Evolutionary conservation across 2,113 vertebrate species (phyloP), one percentile per base, ranked within the genome.

Genomic region (Galeopterus variegatus): DNA sequence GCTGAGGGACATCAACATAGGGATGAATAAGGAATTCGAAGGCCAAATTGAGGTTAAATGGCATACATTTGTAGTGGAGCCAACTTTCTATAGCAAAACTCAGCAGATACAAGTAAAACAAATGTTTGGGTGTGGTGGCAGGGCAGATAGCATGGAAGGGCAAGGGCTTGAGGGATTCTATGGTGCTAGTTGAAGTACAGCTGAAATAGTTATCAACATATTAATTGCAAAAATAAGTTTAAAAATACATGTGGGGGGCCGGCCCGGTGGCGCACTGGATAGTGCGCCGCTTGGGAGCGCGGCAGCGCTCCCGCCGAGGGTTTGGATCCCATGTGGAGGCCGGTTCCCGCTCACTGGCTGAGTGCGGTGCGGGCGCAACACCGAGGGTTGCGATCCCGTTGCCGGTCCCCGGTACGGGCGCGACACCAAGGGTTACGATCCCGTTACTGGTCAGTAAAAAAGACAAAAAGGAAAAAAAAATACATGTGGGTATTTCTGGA

Each of bases 11-110:
- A 45, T 62, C 45, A 70, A 69, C 12, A n/a, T 41, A 90, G 48
- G 52, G 52, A 64, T 96, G 31, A 62, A 67, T 70, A 75, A 80
- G 67, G 54, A 79, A 88, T 75, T 91, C 62, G 33, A 92, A 96
- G 15, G 21, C 11, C 18, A 11, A 94, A 77, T n/a, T 91, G 23
- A 79, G 26, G 94, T 62, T 33, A 96, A 90, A 96, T 96, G 62
- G 13, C 84, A 52, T 85, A 54, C 28, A 87, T 69, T 84, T 77
- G 13, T 80, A 72, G 18, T 64, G n/a, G n/a, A 80, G 72, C 48
- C 54, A 90, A 50, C 13, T 93, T 89, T 85, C 28, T 85, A 77
- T 48, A 70, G 76, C 15, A 86, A 54, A 88, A 75, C 4, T 95
- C 67, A 83, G 41, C 50, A 93, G 41, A 60, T 18, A 69, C 19